Evolutionary conservation across 2,113 vertebrate genomes (phyloP), one percentile per base, ranked within the genome.

Genomic region (Sinocyclocheilus grahami): DNA sequence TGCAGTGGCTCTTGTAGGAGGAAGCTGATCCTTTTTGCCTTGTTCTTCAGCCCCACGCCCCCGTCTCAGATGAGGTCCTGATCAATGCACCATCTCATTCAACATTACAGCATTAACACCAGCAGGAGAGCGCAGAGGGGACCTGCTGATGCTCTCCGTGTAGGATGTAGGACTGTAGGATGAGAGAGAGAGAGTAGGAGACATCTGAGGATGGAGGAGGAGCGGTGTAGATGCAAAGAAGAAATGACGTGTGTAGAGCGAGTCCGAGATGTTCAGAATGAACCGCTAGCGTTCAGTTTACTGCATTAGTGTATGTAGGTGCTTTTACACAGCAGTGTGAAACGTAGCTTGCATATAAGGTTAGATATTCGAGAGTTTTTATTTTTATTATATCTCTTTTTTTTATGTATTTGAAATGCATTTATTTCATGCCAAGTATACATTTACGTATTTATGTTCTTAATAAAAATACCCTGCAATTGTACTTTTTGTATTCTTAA

Each of bases 11-110:
- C 20, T 10, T 86, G 79, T 63, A 67, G 27, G 20, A 27, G 58
- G 71, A 79, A 67, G 14, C 80, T 69, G 60, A 83, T 83, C 72
- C 46, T 78, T 77, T 22, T 77, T 8, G 20, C n/a, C 78, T 33
- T 78, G 53, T 84, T 76, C n/a, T 55, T 84, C 53, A 75, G 74
- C 42, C 33, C 46, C 74, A 4, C n/a, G 51, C n/a, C 24, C 65
- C 11, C 48, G 30, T 62, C 30, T 86, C 18, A 12, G 24, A 62
- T 46, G 83, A 53, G 13, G 22, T 81, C 33, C 51, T 13, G 48
- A 86, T 80, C 77, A 42, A 62, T 72, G 78, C 48, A 80, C 33
- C 12, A 58, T 72, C 65, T 60, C 71, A 80, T 80, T 55, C 12
- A 27, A 63, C 46, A 83, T 83, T 55, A 71, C 12, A 27, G 48